Conservation (phyloP, 2,797 vertebrate species). For the Halcyon leucocephala region DNA sequence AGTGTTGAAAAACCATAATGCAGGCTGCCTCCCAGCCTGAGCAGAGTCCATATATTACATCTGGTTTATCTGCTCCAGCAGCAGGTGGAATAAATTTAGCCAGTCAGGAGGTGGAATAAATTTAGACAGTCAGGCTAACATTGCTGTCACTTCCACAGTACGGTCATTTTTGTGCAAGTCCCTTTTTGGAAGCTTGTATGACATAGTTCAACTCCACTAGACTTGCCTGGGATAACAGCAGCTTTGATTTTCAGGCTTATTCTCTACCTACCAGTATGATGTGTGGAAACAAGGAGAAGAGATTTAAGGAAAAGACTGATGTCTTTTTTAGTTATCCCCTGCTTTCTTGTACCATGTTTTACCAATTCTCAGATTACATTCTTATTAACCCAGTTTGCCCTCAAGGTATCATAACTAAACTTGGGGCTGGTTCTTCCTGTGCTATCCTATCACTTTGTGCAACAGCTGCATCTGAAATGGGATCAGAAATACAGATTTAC, state of each 20-base stretch:
- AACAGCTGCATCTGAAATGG: not conserved
- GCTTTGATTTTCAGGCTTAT: not conserved
- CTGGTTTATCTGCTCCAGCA: not conserved
- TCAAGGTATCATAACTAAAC: not conserved
- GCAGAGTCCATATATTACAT: not conserved
- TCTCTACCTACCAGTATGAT: not conserved
- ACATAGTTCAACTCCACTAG: not conserved
- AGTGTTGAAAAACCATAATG: not conserved
- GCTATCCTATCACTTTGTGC: not conserved
- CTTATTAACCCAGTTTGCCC: not conserved
- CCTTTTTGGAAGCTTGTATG: not conserved
- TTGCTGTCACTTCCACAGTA: not conserved
- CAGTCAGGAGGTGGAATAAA: not conserved
- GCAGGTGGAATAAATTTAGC: not conserved
- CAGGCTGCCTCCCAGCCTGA: not conserved
- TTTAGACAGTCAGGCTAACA: not conserved
- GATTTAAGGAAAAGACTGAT: not conserved
- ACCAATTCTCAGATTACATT: not conserved
- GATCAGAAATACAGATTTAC: not conserved
- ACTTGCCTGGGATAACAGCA: not conserved
- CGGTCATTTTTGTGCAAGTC: not conserved
- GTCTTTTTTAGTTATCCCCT: not conserved
- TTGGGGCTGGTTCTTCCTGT: not conserved
- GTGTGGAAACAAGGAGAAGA: not conserved
- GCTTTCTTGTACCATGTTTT: not conserved